A percentile compares a stretch with the other conserved stretches of the same genome.
Conservation (phyloP, 2,797 vertebrate genomes). For the Sciaenops ocellatus region DNA sequence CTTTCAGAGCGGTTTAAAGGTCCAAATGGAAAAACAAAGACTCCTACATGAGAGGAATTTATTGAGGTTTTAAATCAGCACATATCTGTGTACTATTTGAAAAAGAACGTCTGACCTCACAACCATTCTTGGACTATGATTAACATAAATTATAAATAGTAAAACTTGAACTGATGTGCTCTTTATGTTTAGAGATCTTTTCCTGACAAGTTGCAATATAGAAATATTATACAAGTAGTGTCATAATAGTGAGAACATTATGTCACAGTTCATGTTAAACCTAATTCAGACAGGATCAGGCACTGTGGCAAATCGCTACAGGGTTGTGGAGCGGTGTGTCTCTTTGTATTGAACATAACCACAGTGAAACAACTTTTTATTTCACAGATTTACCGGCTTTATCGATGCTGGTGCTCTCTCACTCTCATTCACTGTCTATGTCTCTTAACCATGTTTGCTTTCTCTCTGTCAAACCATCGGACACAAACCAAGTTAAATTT, state of each 20-base stretch:
- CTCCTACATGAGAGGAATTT: constrained; percentile 3
- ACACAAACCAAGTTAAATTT: too few species aligned
- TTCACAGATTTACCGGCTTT: too few species aligned
- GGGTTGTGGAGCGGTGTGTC: too few species aligned
- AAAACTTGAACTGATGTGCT: neutral
- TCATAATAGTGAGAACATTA: neutral
- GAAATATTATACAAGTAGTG: neutral
- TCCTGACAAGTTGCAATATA: too few species aligned
- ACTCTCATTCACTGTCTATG: too few species aligned
- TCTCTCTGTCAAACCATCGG: too few species aligned
- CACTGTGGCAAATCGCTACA: too few species aligned
- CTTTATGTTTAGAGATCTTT: neutral
- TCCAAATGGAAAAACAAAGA: constrained; percentile 1
- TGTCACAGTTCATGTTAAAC: neutral
- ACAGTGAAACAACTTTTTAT: too few species aligned
- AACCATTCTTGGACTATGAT: neutral
- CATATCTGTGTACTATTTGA: neutral
- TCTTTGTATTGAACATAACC: too few species aligned
- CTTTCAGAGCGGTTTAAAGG: constrained; percentile 7
- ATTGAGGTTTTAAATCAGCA: neutral
- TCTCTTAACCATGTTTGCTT: too few species aligned
- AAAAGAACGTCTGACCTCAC: neutral
- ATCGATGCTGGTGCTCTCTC: too few species aligned
- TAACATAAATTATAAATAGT: neutral
- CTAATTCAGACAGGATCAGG: too few species aligned